phyloP scores from a whole-genome alignment of 2,888 invertebrate genomes.

The Pycnomerus fuliginosus region DNA sequence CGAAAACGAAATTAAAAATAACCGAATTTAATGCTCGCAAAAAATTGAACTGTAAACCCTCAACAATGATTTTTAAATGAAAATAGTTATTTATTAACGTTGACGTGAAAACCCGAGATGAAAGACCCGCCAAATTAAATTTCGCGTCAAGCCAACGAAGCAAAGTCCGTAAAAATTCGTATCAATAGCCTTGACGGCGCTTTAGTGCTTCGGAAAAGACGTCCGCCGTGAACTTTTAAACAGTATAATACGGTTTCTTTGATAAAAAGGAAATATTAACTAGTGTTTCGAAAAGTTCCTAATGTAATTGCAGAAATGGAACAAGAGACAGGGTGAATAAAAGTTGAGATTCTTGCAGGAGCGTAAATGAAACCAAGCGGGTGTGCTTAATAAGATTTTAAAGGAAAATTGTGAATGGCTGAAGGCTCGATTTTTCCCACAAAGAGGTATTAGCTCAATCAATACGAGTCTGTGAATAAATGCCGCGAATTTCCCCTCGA shows the following conservation, averaged over 20 bases:
- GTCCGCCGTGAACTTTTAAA: conserved; percentile 20
- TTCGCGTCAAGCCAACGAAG: too few relatives aligned
- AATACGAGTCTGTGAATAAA: conserved; percentile 22
- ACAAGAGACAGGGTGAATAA: conserved; percentile 17
- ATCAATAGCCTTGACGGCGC: too few relatives aligned
- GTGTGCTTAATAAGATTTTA: conserved; percentile 19
- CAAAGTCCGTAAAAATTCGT: conserved; percentile 3
- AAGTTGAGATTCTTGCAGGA: conserved; percentile 15
- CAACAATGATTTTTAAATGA: too few relatives aligned
- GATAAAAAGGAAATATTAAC: conserved; percentile 17
- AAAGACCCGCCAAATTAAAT: too few relatives aligned
- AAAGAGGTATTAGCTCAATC: conserved; percentile 22
- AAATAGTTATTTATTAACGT: too few relatives aligned
- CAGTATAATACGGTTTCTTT: conserved; percentile 9
- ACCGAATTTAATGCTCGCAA: too few relatives aligned
- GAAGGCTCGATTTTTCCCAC: conserved; percentile 16
- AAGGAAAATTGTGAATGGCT: conserved; percentile 18
- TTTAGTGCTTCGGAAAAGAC: too few relatives aligned
- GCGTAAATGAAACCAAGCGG: conserved; percentile 17
- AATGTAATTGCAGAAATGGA: conserved; percentile 19
- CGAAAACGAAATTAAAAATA: too few relatives aligned
- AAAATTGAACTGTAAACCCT: too few relatives aligned
- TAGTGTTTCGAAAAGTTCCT: conserved; percentile 19
- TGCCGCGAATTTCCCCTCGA: conserved; percentile 16
- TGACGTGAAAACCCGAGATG: too few relatives aligned